A percentile compares a stretch with the other conserved stretches of the same genome.
These are phyloP conservation scores for Castor canadensis DNA, from an alignment of 2,113 vertebrate genomes.

Conservation along the genomic window DNA sequence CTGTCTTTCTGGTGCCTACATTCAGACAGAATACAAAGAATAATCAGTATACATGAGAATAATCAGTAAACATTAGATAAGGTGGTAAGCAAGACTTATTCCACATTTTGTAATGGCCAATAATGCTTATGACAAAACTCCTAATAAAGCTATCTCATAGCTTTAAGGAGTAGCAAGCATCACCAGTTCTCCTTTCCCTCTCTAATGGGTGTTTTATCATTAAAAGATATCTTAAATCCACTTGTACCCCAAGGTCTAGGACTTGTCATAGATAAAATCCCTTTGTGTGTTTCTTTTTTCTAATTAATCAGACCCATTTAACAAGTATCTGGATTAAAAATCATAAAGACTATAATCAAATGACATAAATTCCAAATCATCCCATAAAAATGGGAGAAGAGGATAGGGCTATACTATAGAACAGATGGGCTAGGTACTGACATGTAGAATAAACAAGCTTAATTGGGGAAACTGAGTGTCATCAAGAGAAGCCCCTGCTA, in stretches of 20 bases:
- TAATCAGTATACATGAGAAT: no score
- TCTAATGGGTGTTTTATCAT: not conserved
- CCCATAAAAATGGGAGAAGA: not conserved
- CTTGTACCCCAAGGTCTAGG: not conserved
- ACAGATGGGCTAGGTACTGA: no score
- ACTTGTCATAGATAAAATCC: no score
- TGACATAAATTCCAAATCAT: not conserved
- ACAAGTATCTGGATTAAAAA: not conserved
- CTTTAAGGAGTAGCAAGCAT: not conserved
- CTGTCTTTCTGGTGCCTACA: no score
- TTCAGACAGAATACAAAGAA: not conserved
- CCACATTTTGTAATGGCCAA: no score
- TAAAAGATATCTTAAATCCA: not conserved
- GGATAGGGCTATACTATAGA: no score
- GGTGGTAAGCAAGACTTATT: not conserved
- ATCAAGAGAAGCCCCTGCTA: not conserved
- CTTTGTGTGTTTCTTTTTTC: no score
- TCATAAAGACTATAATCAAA: not conserved
- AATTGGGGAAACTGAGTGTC: not conserved
- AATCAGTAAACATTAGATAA: not conserved
- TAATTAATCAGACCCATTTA: not conserved
- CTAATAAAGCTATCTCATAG: not conserved
- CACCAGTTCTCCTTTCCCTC: not conserved
- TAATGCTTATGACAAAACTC: not conserved
- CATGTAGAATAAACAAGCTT: not conserved